Evolutionary conservation across 2,113 vertebrate species (phyloP).

Genomic region (Corythornis vintsioides): DNA sequence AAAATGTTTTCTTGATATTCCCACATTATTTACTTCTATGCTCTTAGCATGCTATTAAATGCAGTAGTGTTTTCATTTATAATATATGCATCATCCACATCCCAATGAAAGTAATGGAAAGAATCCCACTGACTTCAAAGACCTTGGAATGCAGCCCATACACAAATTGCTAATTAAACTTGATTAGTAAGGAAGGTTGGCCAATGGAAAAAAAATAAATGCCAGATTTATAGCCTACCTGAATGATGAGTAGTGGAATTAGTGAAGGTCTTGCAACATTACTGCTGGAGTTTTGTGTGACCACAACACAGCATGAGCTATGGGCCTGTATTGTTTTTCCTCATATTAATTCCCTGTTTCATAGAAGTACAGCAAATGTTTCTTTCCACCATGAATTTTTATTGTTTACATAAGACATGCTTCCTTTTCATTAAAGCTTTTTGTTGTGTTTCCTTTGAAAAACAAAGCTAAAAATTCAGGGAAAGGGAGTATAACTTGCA

Average conservation of each 20-base stretch:
- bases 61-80: background rate
- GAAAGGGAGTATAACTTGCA: conserved; percentile 11
- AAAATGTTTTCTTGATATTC: background rate
- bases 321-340: background rate
- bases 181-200: background rate
- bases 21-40: background rate
- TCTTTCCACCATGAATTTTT: conserved; percentile 7
- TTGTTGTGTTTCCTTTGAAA: conserved; percentile 51
- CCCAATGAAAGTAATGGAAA: background rate
- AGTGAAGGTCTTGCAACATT: background rate
- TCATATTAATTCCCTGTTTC: background rate
- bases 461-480: conserved; percentile 42
- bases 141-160: background rate
- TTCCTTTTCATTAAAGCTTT: conserved; percentile 40
- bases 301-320: background rate
- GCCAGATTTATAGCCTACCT: background rate
- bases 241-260: conserved; percentile 26
- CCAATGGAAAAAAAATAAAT: background rate
- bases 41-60: background rate
- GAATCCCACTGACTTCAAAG: conserved; percentile 33
- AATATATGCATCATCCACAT: background rate
- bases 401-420: background rate
- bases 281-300: background rate
- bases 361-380: background rate
- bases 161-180: conserved; percentile 28